These are phyloP conservation scores for Penelope pileata DNA, from an alignment of 2,113 vertebrate genomes.

Conservation along the genomic window DNA sequence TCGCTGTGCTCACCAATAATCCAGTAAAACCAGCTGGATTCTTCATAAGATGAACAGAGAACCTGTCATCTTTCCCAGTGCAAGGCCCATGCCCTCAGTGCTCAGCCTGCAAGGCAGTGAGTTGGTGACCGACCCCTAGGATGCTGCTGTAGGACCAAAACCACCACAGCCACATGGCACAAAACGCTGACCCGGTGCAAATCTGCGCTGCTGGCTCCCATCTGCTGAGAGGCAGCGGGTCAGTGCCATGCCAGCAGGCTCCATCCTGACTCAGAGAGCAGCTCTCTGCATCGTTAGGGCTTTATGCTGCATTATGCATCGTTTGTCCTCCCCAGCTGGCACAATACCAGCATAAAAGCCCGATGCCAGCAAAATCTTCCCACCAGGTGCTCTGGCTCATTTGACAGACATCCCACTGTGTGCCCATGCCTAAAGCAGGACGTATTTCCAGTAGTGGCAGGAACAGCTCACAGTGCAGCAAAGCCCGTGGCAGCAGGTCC, in stretches of 20 bases:
- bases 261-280: not conserved
- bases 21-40: not conserved
- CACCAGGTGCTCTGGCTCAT: constrained; percentile 57
- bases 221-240: not conserved
- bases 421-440: constrained; percentile 11
- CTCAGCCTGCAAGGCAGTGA: not conserved
- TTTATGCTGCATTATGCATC: not conserved
- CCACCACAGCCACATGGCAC: not conserved
- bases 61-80: not conserved
- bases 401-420: constrained; percentile 5
- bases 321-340: constrained; percentile 38
- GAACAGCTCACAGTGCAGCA: not conserved
- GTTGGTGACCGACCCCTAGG: not conserved
- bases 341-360: not conserved
- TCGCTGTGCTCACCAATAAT: not conserved
- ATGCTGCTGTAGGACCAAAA: fast-evolving
- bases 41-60: not conserved
- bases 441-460: not conserved
- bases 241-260: not conserved
- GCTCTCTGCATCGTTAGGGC: not conserved
- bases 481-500: not conserved
- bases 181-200: not conserved
- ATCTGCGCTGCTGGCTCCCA: not conserved
- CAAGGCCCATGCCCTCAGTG: not conserved
- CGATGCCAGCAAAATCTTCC: constrained; percentile 47